A percentile compares a stretch with the other conserved stretches of the same genome.
Conservation (phyloP, 2,113 vertebrate genomes). For the Typhlomys cinereus region DNA sequence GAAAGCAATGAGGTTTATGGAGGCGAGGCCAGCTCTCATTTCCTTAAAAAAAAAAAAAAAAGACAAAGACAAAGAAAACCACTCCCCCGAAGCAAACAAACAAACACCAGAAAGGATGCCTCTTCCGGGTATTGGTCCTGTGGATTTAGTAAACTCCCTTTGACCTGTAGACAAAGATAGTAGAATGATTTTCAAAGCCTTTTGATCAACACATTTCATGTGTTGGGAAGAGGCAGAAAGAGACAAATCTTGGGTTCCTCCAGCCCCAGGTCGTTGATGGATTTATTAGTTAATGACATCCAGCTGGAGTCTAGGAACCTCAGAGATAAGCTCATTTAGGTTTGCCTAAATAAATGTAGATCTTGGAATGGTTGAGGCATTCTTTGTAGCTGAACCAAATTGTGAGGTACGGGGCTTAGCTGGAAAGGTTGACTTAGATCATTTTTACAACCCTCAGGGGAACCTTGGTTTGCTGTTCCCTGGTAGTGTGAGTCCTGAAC, state of each 20-base stretch:
- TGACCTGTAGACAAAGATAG: conserved; percentile 27
- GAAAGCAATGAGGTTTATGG: conserved; percentile 80
- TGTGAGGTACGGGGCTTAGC: neutral
- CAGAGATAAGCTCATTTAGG: conserved; percentile 49
- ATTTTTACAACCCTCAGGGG: neutral
- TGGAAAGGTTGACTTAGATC: neutral
- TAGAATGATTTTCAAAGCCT: conserved; percentile 15
- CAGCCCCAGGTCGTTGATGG: conserved; percentile 47
- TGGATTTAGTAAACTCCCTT: neutral
- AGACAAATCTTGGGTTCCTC: conserved; percentile 38
- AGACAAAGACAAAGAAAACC: too few relatives aligned
- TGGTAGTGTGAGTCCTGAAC: neutral
- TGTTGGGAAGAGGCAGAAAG: neutral
- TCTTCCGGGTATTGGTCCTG: conserved; percentile 14
- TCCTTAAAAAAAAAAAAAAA: conserved; percentile 18
- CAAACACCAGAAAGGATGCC: neutral
- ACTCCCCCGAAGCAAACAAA: conserved; percentile 29
- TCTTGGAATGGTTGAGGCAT: conserved; percentile 3
- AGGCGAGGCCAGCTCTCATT: conserved; percentile 72
- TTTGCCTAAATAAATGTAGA: conserved; percentile 39
- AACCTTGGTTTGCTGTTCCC: neutral
- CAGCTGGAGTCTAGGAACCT: conserved; percentile 4
- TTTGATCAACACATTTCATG: conserved; percentile 52
- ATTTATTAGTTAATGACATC: conserved; percentile 61
- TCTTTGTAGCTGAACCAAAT: neutral